Evolutionary conservation across 2,888 invertebrate species (phyloP), one percentile per base, ranked within the genome.

Genomic region (Drosophila phalerata): DNA sequence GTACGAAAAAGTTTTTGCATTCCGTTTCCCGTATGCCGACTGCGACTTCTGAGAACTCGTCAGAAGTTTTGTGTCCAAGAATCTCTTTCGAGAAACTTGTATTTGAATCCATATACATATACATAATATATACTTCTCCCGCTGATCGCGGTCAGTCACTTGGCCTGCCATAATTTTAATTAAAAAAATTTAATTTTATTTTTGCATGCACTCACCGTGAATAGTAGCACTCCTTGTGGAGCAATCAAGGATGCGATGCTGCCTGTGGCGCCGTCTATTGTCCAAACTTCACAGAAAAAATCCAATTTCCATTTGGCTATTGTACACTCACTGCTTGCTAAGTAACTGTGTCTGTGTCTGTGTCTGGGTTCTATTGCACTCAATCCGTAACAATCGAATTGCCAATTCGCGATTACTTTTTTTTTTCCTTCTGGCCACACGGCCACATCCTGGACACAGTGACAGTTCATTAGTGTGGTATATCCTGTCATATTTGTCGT

Each of bases 381-480:
- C 63, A 60, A 60, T 49, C 45, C 48, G 37, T 10, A 25, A 19
- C 64, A 68, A 69, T 75, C 47, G 25, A 42, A 63, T 69, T 61
- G 56, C 60, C 65, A 72, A 77, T 77, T 49, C 17, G 62, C 63
- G 38, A 42, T 47, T 43, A 25, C 61, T 53, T 64, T 61, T 40
- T 38, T 22, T n/a, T 30, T 49, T 34, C 15, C 28, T 63, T 15
- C 22, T 32, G n/a, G 22, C 53, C 32, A 56, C 48, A 43, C 42
- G 17, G 30, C 15, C 42, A 62, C 55, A 75, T 79, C 76, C 76
- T 63, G 70, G 38, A 28, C 32, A 10, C 58, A 22, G 28, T 73
- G 86, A 62, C 81, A 86, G 90, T 88, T 89, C 90, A 88, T 85
- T 89, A 85, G 86, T 74, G 67, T 47, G 61, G 77, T 62, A 68